phyloP scores from a whole-genome alignment of 2,888 invertebrate genomes.

The Clostera curtula region DNA sequence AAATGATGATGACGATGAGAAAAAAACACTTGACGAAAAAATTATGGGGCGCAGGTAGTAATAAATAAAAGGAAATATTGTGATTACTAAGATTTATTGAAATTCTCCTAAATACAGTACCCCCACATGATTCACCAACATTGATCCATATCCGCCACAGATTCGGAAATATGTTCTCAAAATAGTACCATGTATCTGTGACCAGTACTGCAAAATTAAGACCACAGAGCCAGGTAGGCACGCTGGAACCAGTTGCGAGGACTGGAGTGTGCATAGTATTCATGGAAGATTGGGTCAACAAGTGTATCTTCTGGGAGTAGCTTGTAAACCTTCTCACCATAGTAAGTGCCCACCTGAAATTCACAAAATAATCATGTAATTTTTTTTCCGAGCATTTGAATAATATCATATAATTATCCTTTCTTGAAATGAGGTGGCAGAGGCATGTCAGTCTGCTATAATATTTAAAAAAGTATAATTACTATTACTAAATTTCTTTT shows the following conservation, averaged over 20 bases:
- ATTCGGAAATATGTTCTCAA: not conserved
- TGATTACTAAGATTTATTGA: conserved; percentile 18
- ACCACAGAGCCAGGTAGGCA: conserved; percentile 67
- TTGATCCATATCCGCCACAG: not conserved
- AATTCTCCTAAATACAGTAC: conserved; percentile 28
- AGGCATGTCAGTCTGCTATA: no score
- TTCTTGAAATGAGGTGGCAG: no score
- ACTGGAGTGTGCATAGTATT: conserved; percentile 82
- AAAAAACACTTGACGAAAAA: no score
- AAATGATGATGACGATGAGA: no score
- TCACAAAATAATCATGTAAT: conserved; percentile 5
- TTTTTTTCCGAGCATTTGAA: no score
- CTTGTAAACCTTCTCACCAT: conserved; percentile 87
- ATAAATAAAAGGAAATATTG: not conserved
- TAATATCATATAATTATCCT: no score
- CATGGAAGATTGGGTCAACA: conserved; percentile 77
- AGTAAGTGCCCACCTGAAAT: conserved; percentile 85
- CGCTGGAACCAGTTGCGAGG: conserved; percentile 69
- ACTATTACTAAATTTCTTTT: no score
- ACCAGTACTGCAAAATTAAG: conserved; percentile 51
- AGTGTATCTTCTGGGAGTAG: conserved; percentile 78
- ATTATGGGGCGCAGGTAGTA: no score
- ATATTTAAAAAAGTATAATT: no score
- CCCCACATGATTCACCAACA: conserved; percentile 8
- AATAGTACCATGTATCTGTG: no score